Evolutionary conservation across 1,140 invertebrate species (phyloP).

Genomic region (Scaptodrosophila lebanonensis): DNA sequence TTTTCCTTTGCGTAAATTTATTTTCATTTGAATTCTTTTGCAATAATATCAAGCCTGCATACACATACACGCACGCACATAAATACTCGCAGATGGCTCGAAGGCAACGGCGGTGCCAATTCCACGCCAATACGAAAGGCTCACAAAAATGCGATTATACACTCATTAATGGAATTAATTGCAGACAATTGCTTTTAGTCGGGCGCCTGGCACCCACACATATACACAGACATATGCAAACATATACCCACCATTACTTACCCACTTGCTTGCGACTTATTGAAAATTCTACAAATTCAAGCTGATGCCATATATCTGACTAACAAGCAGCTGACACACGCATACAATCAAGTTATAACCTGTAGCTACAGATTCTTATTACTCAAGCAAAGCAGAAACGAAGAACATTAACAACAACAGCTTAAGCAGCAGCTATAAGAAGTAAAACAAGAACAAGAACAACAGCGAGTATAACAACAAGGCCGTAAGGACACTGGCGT

Average conservation of each 20-base stretch:
- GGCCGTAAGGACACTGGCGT: too few species aligned
- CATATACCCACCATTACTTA: too few species aligned
- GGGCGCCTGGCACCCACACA: slow-evolving; percentile 35
- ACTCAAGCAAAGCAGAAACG: too few species aligned
- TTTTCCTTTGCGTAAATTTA: slow-evolving; percentile 74
- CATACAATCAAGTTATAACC: slow-evolving; percentile 19
- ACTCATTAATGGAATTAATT: slow-evolving; percentile 74
- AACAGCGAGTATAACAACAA: too few species aligned
- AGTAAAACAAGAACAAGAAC: too few species aligned
- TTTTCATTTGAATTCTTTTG: slow-evolving; percentile 72
- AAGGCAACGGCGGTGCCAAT: slow-evolving; percentile 26
- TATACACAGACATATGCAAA: background rate
- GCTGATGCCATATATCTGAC: background rate
- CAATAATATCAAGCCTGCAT: slow-evolving; percentile 46
- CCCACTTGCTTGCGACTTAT: slow-evolving; percentile 38
- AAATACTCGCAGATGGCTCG: slow-evolving; percentile 44
- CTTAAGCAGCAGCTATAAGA: too few species aligned
- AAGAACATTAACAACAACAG: slow-evolving; percentile 6
- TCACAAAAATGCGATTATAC: slow-evolving; percentile 72
- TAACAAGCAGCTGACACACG: slow-evolving; percentile 24
- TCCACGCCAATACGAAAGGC: slow-evolving; percentile 5
- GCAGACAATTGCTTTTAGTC: slow-evolving; percentile 57
- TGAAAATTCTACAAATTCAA: slow-evolving; percentile 34
- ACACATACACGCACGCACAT: background rate
- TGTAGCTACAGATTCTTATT: slow-evolving; percentile 6